Base-by-base conservation (phyloP, 1,140 invertebrate genomes). In the Caenorhabditis briggsae region DNA sequence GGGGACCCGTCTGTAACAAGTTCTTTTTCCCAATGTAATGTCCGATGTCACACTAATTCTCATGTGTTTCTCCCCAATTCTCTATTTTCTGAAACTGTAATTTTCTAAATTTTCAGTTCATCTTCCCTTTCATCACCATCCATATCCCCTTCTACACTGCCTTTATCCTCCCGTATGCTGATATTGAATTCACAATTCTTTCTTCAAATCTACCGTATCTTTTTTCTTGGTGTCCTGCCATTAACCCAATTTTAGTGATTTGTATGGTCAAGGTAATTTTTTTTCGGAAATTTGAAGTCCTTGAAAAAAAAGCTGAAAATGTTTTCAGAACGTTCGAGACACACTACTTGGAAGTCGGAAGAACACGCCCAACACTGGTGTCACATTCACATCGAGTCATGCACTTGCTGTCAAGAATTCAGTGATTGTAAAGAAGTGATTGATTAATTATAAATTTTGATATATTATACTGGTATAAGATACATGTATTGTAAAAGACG, bases 101-200 rank as follows among this genome's bases (percentile, higher is more conserved):
- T 25, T n/a, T 58, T 58, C n/a, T 7, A 11, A 53, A 58, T 2
- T 58, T 70, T n/a, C 64, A 70, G 64, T 70, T 70, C 64, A 70
- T 70, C 41, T 70, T 70, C 64, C 64, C 64, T 5, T 70, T 70
- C 64, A 70, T 70, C 14, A 70, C 64, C 12, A 70, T 70, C 41
- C 64, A 70, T 48, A 70, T 70, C 9, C 64, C 64, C 12, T 70
- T 70, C 64, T 70, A 46, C 64, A 70, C 64, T 70, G 64, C 64
- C 9, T 70, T 70, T 41, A 70, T 70, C 5, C 64, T 70, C 41
- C 64, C 64, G 2, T 70, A 70, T 70, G 41, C 46, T 9, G 64
- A 70, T 46, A 46, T 70, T 20, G 64, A 70, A 48, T 70, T 70
- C 64, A 70, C 16, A 46, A 70, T 70, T 7, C 64, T 70, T 20